A percentile compares a stretch with the other conserved stretches of the same genome.
Evolutionary conservation across 2,888 invertebrate genomes (phyloP).

Genomic region (Apeira syringaria): DNA sequence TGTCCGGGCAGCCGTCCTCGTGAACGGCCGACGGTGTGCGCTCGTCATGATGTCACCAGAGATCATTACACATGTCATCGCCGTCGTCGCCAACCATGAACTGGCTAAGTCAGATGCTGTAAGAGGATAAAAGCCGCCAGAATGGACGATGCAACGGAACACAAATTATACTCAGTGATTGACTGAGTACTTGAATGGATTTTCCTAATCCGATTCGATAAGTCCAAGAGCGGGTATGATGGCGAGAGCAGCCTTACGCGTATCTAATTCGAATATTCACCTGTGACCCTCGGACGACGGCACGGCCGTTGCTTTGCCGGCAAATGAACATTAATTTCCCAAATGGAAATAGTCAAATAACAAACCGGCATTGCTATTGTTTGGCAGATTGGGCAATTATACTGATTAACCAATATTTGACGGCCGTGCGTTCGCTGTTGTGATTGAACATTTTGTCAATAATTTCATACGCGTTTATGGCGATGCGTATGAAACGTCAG

Average conservation of each 20-base stretch:
- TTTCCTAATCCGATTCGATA: constrained; percentile 31
- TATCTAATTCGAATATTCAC: constrained; percentile 49
- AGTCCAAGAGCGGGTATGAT: constrained; percentile 28
- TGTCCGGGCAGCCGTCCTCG: too few relatives aligned
- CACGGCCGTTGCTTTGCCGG: constrained; percentile 35
- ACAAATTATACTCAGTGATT: constrained; percentile 19
- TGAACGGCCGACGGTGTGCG: too few relatives aligned
- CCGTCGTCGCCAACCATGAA: too few relatives aligned
- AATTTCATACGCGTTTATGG: constrained; percentile 14
- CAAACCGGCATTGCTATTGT: constrained; percentile 32
- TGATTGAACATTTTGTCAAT: constrained; percentile 25
- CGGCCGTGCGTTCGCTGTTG: constrained; percentile 27
- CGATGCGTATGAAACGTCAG: constrained; percentile 1
- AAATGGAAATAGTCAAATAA: constrained; percentile 48
- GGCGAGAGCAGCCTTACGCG: constrained; percentile 28
- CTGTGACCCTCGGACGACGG: constrained; percentile 42
- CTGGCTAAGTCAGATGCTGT: too few relatives aligned
- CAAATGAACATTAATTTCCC: constrained; percentile 51
- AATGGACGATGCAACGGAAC: too few relatives aligned
- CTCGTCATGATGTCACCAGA: too few relatives aligned
- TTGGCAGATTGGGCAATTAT: constrained; percentile 37
- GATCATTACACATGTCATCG: too few relatives aligned
- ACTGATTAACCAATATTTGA: constrained; percentile 47
- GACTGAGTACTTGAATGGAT: constrained; percentile 30
- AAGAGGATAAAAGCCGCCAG: too few relatives aligned